Percentiles rank a stretch among this genome's conserved stretches.
These are phyloP conservation scores for Microctonus brassicae DNA, from an alignment of 2,888 invertebrate genomes.

Conservation along the genomic window DNA sequence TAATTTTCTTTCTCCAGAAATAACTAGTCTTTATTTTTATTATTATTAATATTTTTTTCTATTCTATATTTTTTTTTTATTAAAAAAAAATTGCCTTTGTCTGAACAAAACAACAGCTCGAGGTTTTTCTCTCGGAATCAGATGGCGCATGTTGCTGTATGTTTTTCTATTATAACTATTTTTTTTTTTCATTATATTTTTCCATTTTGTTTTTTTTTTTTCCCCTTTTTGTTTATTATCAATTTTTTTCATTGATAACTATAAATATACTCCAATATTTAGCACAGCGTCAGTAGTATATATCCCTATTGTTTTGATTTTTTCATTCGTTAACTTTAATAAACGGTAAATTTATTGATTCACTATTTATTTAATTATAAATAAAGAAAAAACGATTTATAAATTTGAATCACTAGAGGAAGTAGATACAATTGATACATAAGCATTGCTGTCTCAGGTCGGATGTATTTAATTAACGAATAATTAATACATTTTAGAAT, in stretches of 20 bases:
- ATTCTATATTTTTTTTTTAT: neutral
- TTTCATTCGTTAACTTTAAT: no score
- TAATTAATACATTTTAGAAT: no score
- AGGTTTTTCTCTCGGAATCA: constrained; percentile 10
- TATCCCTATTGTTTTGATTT: neutral
- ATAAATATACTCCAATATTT: constrained; percentile 7
- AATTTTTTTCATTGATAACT: constrained; percentile 18
- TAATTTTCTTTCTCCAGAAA: no score
- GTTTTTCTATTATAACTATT: constrained; percentile 23
- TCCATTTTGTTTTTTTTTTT: constrained; percentile 18
- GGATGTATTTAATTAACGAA: no score
- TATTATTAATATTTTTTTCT: no score
- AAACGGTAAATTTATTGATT: no score
- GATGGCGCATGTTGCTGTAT: constrained; percentile 8
- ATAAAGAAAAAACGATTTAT: neutral
- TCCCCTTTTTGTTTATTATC: constrained; percentile 19
- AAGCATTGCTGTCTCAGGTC: no score
- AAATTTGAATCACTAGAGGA: no score
- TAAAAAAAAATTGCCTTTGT: neutral
- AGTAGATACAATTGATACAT: no score
- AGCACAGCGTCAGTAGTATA: no score
- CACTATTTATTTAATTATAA: constrained; percentile 2
- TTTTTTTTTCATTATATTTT: constrained; percentile 12
- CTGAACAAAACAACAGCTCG: neutral
- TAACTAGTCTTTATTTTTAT: no score